Base-by-base conservation (phyloP, 2,113 vertebrate species). In the Turdus rufiventris region DNA sequence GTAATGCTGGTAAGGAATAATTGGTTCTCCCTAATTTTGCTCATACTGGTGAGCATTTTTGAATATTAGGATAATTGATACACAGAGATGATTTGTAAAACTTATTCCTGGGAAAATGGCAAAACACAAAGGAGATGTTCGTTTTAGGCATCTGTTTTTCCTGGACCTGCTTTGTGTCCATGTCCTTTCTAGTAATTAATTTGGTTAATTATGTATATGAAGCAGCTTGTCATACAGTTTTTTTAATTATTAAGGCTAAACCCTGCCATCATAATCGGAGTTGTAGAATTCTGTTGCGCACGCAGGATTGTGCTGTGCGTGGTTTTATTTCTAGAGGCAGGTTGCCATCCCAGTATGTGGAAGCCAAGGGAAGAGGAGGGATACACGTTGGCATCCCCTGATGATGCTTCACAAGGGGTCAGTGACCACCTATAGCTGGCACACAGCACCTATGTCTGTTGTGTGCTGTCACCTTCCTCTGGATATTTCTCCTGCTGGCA, bases 221-320 rank as follows among this genome's bases (percentile, higher is more conserved):
- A 73, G 25, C 61, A 77, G 17, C 28, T 21, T 83, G 78, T 83
- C 24, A 5, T 36, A 42, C 8, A 14, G 0, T 67, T 94, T 77
- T 78, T 90, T 81, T 3, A 77, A 74, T 90, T 60, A 84, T n/a
- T 95, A 58, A 88, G 77, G 60, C 48, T 84, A 45, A 74, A 57
- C 33, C 8, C 7, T 5, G 1, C 12, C 2, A 0, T 60, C 18
- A 0, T 43, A 14, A 28, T 5, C 34, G n/a, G 23, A 83, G 36
- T 66, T 80, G 34, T 38, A 31, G 66, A 73, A n/a, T 19, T 21
- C 14, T 12, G 10, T 26, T 58, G 50, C 0, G 0, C 14, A 2
- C 34, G 4, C 21, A 14, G 40, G 47, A 43, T 18, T 63, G 73
- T 18, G 33, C 38, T 56, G 3, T 5, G 0, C 0, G 0, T 31